These are phyloP conservation scores for Mohoua ochrocephala DNA, from an alignment of 2,113 vertebrate genomes.

Conservation along the genomic window DNA sequence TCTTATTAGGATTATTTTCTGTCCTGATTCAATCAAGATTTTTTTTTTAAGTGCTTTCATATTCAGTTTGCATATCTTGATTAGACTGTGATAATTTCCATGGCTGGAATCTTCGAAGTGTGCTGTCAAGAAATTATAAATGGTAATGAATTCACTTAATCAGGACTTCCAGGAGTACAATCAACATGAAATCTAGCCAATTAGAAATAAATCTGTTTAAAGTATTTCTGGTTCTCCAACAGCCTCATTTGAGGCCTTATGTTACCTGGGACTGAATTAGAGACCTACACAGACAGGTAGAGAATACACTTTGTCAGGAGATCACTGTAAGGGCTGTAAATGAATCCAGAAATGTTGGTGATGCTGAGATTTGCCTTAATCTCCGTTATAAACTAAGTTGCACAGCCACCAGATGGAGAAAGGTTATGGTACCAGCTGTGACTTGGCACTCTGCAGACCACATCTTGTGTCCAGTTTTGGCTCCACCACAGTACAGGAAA, in stretches of 20 bases:
- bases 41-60: not conserved
- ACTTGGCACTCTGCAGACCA: not conserved
- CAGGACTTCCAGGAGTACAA: constrained; percentile 37
- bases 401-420: not conserved
- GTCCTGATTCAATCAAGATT: not conserved
- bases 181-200: constrained; percentile 40
- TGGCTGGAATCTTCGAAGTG: constrained; percentile 8
- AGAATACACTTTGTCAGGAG: not conserved
- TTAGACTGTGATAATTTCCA: constrained; percentile 23
- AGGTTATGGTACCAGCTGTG: not conserved
- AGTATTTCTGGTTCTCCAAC: not conserved
- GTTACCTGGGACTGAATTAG: not conserved
- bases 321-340: not conserved
- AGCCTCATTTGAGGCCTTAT: not conserved
- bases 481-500: not conserved
- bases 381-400: not conserved
- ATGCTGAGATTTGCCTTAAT: not conserved
- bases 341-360: not conserved
- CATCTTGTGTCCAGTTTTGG: not conserved
- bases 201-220: constrained; percentile 37
- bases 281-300: not conserved
- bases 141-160: constrained; percentile 62
- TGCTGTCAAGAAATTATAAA: constrained; percentile 28
- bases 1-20: not conserved
- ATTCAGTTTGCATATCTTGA: constrained; percentile 36